phyloP scores from a whole-genome alignment of 1,140 invertebrate genomes.

The Vanessa tameamea region DNA sequence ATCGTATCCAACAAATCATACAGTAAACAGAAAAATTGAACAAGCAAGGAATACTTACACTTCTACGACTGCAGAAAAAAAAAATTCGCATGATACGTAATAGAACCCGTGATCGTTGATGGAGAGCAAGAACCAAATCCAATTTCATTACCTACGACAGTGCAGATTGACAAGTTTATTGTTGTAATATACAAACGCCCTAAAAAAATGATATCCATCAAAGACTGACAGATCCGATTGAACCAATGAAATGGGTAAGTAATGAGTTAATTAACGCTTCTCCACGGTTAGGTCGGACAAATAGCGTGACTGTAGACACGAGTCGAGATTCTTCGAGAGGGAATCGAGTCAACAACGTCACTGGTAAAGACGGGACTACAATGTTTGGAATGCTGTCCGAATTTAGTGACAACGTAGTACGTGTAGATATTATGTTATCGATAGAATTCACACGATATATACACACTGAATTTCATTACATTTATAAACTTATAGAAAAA shows the following conservation, averaged over 20 bases:
- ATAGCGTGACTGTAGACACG: constrained; percentile 62
- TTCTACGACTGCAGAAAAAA: no score
- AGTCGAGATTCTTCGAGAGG: constrained; percentile 57
- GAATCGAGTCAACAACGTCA: constrained; percentile 38
- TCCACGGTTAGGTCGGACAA: constrained; percentile 51
- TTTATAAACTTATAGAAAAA: no score
- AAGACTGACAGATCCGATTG: constrained; percentile 32
- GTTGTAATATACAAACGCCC: not conserved
- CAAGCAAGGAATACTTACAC: no score
- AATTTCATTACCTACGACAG: no score
- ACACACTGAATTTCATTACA: no score
- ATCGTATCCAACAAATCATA: no score
- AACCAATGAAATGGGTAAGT: constrained; percentile 36
- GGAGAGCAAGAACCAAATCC: no score
- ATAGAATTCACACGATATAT: not conserved
- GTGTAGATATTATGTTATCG: not conserved
- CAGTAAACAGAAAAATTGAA: no score
- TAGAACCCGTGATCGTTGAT: no score
- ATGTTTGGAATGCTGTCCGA: constrained; percentile 39
- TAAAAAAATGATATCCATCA: constrained; percentile 23
- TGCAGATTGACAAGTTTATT: no score
- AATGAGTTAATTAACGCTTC: constrained; percentile 57
- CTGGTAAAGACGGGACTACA: constrained; percentile 41
- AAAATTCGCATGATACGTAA: no score
- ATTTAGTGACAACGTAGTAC: constrained; percentile 17